Evolutionary conservation across 2,888 invertebrate genomes (phyloP), one percentile per base, ranked within the genome.

Genomic region (Caenorhabditis macrosperma): DNA sequence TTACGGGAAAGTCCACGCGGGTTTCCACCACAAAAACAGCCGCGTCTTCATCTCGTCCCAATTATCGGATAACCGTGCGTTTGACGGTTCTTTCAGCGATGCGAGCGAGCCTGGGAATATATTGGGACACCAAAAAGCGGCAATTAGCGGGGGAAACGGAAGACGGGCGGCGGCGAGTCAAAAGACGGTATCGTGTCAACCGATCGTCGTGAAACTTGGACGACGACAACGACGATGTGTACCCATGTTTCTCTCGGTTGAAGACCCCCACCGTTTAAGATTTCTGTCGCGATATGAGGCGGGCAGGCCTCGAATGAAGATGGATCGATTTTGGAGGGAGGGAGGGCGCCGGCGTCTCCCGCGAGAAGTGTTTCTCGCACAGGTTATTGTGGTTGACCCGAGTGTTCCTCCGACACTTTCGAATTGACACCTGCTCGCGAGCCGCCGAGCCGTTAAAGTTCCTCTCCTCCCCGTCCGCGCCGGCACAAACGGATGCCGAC

Each of bases 311-410:
- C 48, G 68, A 78, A 78, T 78, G 78, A 78, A 78, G 78, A 78
- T 78, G 63, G 67, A 78, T 78, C 78, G 78, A 78, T 78, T 71
- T 22, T 64, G 57, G n/a, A n/a, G n/a, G n/a, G n/a, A n/a, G n/a
- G n/a, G n/a, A n/a, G n/a, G 71, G 63, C 64, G 64, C 72, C 54
- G 52, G 30, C 30, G 59, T 28, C 46, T 24, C 9, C 22, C 46
- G 35, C 10, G 33, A n/a, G n/a, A 68, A 57, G 60, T 69, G 60
- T 54, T 69, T 59, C 68, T 69, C 52, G 38, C 52, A 59, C 48
- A 20, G 69, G 46, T 72, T 72, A 72, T 72, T 72, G 72, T 72
- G 72, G 72, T 72, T 35, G 55, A 24, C 20, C 24, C 24, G n/a
- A 12, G 41, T 28, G 35, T 41, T 38, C n/a, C n/a, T n/a, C n/a